Evolutionary conservation across 1,140 invertebrate species (phyloP).

Genomic region (Sinella curviseta): DNA sequence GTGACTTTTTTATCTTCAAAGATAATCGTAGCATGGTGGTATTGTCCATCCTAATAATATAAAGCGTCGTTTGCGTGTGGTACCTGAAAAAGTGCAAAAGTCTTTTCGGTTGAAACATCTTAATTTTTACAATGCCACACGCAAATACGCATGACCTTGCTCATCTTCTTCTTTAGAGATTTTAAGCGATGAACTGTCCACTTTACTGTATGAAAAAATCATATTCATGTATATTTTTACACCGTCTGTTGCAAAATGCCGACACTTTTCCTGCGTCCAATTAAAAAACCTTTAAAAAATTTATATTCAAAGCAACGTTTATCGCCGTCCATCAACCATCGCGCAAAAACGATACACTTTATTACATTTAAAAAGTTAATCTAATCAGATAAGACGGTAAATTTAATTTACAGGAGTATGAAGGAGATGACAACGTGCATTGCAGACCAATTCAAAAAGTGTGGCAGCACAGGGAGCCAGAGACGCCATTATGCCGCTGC

Average conservation of each 20-base stretch:
- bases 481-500: neutral
- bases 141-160: neutral
- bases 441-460: constrained; percentile 7
- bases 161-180: neutral
- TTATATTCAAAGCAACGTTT: too few species aligned
- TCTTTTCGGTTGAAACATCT: neutral
- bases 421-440: constrained; percentile 3
- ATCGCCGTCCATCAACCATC: too few species aligned
- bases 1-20: neutral
- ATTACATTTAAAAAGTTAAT: too few species aligned
- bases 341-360: too few species aligned
- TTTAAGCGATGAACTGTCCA: neutral
- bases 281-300: too few species aligned
- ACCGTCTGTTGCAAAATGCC: too few species aligned
- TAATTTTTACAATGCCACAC: neutral
- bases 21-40: neutral
- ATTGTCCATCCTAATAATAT: neutral
- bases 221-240: too few species aligned
- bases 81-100: too few species aligned
- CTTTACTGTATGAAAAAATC: too few species aligned
- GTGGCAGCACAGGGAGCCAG: neutral
- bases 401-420: neutral
- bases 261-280: too few species aligned
- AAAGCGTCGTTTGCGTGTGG: too few species aligned
- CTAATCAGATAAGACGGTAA: too few species aligned